Conservation (phyloP, 2,113 vertebrate species). For the Pterocles burchelli region DNA sequence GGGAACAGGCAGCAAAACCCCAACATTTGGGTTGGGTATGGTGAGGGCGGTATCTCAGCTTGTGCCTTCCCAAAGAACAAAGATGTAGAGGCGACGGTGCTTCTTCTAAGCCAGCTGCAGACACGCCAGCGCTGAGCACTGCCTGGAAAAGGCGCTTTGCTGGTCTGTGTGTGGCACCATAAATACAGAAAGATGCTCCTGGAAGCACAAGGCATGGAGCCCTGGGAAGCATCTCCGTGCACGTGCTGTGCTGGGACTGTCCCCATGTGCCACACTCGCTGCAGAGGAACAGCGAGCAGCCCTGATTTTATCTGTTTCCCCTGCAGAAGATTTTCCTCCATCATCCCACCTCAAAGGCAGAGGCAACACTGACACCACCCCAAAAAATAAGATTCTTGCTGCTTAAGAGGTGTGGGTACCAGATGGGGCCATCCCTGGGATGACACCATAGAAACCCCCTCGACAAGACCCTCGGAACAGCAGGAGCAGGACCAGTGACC, state of each 20-base stretch:
- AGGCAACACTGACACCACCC: neutral
- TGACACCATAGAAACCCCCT: neutral
- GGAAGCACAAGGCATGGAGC: neutral
- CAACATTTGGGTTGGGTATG: neutral
- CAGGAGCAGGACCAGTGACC: neutral
- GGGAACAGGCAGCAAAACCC: neutral
- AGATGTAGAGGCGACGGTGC: neutral
- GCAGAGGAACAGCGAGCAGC: neutral
- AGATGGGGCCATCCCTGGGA: neutral
- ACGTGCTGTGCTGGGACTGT: neutral
- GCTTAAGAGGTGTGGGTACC: accelerated
- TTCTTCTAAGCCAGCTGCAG: neutral
- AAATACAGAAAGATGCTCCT: neutral
- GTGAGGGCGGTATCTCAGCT: neutral
- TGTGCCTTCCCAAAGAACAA: neutral
- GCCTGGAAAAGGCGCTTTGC: neutral
- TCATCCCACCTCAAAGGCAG: neutral
- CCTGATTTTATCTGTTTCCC: neutral
- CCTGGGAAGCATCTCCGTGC: accelerated
- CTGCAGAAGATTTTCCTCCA: neutral
- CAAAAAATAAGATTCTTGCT: neutral
- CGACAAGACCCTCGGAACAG: neutral
- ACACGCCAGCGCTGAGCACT: neutral
- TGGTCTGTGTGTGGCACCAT: neutral
- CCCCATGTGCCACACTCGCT: accelerated